These are phyloP conservation scores for Pontoporia blainvillei DNA, from an alignment of 2,113 vertebrate genomes.

Conservation along the genomic window DNA sequence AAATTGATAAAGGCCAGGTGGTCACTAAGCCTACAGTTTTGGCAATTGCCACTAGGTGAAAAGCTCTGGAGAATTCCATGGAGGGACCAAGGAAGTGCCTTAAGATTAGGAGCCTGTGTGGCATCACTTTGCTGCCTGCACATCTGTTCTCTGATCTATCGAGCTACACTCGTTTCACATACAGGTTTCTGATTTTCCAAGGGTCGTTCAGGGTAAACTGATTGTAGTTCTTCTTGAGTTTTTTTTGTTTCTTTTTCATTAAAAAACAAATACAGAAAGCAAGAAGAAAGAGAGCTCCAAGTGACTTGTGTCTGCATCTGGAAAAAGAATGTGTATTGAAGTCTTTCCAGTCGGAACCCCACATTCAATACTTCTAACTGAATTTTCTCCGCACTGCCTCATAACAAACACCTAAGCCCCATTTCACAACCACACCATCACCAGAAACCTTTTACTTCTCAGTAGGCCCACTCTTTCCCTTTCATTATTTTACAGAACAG, in stretches of 20 bases:
- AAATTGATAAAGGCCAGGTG: accelerated
- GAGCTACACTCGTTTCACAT: accelerated
- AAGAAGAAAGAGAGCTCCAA: neutral
- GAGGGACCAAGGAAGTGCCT: neutral
- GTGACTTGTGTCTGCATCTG: neutral
- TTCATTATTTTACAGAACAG: too few relatives aligned
- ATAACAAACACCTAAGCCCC: accelerated
- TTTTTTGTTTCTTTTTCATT: neutral
- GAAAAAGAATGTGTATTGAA: accelerated
- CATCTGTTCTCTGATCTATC: too few relatives aligned
- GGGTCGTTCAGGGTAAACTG: neutral
- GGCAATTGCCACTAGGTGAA: too few relatives aligned
- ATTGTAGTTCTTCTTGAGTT: neutral
- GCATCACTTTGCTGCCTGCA: accelerated
- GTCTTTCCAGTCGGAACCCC: neutral
- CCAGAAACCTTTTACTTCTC: neutral
- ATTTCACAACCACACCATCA: too few relatives aligned
- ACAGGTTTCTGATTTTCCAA: neutral
- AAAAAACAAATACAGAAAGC: neutral
- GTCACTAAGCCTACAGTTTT: neutral
- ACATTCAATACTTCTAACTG: accelerated
- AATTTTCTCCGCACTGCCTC: neutral
- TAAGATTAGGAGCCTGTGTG: accelerated
- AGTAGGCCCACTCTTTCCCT: neutral
- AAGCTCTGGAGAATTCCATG: neutral